A percentile compares a stretch with the other conserved stretches of the same genome.
phyloP scores from a whole-genome alignment of 1,140 invertebrate genomes.

The Nephila pilipes region DNA sequence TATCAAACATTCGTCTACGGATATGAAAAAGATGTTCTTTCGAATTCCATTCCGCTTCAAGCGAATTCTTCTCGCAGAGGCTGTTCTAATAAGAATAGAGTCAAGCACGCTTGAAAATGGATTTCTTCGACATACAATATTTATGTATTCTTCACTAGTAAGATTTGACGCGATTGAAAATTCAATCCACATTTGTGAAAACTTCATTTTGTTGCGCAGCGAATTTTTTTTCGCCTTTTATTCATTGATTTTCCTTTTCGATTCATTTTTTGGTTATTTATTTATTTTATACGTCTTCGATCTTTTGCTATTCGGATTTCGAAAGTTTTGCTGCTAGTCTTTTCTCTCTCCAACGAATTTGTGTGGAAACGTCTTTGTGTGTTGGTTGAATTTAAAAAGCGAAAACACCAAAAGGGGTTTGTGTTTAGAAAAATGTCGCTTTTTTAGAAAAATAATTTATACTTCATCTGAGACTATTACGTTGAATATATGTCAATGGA shows the following conservation, averaged over 20 bases:
- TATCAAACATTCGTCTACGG: background rate
- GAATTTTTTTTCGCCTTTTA: background rate
- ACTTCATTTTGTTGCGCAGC: background rate
- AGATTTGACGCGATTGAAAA: background rate
- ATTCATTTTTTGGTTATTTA: background rate
- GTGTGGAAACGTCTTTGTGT: background rate
- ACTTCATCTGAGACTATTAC: no score
- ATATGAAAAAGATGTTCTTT: background rate
- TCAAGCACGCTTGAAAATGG: constrained; percentile 4
- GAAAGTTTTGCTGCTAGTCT: background rate
- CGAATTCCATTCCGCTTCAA: background rate
- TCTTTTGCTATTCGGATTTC: background rate
- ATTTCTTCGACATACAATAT: constrained; percentile 43
- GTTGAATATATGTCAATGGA: no score
- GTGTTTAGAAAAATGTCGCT: no score
- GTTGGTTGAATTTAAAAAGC: background rate
- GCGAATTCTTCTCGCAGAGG: background rate
- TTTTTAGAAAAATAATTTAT: no score
- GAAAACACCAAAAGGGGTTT: no score
- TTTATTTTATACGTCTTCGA: background rate
- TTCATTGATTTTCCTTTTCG: background rate
- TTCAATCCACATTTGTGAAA: constrained; percentile 4
- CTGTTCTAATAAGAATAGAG: constrained; percentile 4
- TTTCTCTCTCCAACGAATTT: background rate
- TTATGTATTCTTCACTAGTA: constrained; percentile 22